Percentiles rank a stretch among this genome's conserved stretches.
phyloP scores from a whole-genome alignment of 2,113 vertebrate species.

The Tauraco erythrolophus region DNA sequence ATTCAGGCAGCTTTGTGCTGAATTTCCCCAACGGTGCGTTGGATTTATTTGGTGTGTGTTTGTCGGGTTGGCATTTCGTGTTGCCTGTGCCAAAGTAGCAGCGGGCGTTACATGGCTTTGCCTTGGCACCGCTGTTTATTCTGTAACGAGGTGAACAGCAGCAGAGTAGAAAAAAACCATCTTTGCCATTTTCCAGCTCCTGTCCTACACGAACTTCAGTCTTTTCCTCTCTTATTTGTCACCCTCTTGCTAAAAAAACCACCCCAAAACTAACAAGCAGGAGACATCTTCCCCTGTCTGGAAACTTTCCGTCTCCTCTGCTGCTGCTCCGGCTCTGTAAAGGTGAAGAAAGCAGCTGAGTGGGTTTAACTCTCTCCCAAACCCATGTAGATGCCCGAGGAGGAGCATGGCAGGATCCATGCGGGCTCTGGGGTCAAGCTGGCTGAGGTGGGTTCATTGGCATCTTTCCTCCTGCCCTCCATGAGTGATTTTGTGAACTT shows the following conservation, averaged over 20 bases:
- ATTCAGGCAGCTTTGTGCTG: not conserved
- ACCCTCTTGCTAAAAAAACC: not conserved
- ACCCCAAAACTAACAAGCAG: not conserved
- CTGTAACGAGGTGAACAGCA: not conserved
- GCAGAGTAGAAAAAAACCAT: not conserved
- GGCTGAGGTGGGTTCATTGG: fast-evolving
- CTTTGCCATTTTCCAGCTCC: not conserved
- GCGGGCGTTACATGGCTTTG: not conserved
- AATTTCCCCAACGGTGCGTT: not conserved
- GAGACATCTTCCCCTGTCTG: fast-evolving
- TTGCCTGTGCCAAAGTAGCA: not conserved
- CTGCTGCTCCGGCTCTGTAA: not conserved
- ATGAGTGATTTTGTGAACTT: not conserved
- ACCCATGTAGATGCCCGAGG: fast-evolving
- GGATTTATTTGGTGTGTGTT: not conserved
- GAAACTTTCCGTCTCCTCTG: not conserved
- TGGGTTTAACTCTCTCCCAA: not conserved
- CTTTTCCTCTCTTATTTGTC: not conserved
- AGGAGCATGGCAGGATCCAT: fast-evolving
- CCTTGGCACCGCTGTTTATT: fast-evolving
- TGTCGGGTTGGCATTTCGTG: not conserved
- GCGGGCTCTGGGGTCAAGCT: fast-evolving
- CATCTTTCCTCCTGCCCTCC: not conserved
- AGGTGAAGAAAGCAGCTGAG: not conserved
- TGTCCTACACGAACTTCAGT: not conserved